A percentile compares a stretch with the other conserved stretches of the same genome.
Evolutionary conservation across 1,140 invertebrate genomes (phyloP).

Genomic region (Pinna nobilis): DNA sequence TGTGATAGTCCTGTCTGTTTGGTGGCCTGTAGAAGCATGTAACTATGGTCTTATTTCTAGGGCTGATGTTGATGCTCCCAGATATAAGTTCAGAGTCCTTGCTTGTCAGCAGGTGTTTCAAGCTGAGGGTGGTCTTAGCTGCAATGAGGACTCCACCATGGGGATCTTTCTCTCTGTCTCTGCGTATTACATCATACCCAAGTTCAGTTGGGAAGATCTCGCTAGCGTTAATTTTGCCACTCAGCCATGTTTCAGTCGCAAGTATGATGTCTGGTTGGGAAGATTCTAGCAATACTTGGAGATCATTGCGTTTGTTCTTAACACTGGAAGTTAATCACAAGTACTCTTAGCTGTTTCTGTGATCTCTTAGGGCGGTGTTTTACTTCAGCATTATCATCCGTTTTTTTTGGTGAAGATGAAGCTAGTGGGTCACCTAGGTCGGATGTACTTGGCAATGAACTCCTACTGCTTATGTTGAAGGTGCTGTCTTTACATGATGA

Average conservation of each 20-base stretch:
- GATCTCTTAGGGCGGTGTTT: no score
- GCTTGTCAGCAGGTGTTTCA: not conserved
- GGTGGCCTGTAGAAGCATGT: no score
- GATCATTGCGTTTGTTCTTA: no score
- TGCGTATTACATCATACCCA: slow-evolving; percentile 12
- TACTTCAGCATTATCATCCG: no score
- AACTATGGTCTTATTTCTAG: no score
- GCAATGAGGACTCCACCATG: slow-evolving; percentile 16
- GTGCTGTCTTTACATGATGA: no score
- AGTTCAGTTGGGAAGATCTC: slow-evolving; percentile 10
- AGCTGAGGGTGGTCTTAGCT: not conserved
- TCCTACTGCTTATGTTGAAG: not conserved
- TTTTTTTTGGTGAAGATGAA: not conserved
- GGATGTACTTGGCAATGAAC: not conserved
- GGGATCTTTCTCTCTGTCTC: not conserved
- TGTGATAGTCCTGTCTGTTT: no score
- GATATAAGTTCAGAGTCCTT: not conserved
- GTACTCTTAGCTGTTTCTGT: no score
- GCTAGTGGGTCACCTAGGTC: not conserved
- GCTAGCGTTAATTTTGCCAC: no score
- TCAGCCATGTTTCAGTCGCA: slow-evolving; percentile 9
- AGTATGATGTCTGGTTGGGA: no score
- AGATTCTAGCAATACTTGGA: no score
- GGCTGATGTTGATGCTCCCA: no score
- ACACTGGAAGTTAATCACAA: not conserved